Percentiles rank a stretch among this genome's conserved stretches.
Conservation (phyloP, 2,113 vertebrate species). For the Cyanoliseus patagonus region DNA sequence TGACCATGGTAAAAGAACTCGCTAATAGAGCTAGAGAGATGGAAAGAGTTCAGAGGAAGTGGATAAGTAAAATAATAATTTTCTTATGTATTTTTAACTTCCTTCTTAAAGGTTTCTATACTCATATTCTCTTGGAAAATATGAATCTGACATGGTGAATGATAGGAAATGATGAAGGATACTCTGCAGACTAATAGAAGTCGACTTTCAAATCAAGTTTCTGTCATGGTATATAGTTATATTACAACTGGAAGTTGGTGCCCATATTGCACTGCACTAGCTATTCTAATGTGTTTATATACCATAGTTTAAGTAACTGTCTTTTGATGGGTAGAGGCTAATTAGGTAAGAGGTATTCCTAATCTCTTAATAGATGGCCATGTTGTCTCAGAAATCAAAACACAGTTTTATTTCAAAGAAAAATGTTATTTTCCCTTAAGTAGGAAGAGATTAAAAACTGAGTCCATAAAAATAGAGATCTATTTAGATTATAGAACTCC, state of each 20-base stretch:
- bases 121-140: accelerated
- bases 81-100: not conserved
- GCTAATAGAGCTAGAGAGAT: not conserved
- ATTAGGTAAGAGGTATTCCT: not conserved
- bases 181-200: not conserved
- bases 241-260: not conserved
- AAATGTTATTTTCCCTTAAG: not conserved
- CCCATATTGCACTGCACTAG: too few relatives aligned
- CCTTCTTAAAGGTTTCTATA: not conserved
- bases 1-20: not conserved
- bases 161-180: not conserved
- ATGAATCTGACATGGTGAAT: not conserved
- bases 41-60: not conserved
- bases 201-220: not conserved
- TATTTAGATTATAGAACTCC: not conserved
- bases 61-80: not conserved
- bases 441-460: not conserved
- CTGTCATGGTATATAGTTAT: not conserved
- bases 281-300: not conserved
- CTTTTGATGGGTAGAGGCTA: not conserved
- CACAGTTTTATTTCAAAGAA: not conserved
- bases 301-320: not conserved
- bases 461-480: not conserved
- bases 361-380: not conserved
- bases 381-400: not conserved